Percentiles rank a stretch among this genome's conserved stretches.
These are phyloP conservation scores for Alentia gelatinosa DNA, from an alignment of 2,888 invertebrate species.

Conservation along the genomic window DNA sequence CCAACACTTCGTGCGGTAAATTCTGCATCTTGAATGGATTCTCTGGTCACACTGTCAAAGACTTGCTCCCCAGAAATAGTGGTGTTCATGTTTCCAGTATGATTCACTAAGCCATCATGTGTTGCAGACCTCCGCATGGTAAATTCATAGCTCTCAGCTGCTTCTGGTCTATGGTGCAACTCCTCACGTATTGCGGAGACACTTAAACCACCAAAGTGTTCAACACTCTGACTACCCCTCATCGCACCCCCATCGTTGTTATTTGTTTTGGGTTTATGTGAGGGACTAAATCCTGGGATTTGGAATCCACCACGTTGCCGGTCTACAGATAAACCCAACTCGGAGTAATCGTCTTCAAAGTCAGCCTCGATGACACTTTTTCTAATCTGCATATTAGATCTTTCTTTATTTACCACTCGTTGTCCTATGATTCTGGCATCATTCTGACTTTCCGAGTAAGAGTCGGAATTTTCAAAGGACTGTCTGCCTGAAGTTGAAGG, in stretches of 20 bases:
- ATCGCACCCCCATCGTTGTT: not conserved
- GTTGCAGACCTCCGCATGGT: not conserved
- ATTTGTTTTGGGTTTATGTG: not conserved
- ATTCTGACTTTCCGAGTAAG: not conserved
- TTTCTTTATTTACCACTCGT: not conserved
- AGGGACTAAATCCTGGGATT: not conserved
- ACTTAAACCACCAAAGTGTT: not conserved
- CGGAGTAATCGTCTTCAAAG: conserved; percentile 51
- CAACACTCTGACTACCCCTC: not conserved
- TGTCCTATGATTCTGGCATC: not conserved
- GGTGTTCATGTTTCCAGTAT: not conserved
- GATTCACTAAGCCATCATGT: not conserved
- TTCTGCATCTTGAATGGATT: not conserved
- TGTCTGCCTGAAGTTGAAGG: not conserved
- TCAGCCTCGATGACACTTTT: conserved; percentile 39
- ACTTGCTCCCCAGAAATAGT: not conserved
- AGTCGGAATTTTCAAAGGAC: not conserved
- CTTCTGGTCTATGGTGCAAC: not conserved
- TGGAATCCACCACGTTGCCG: not conserved
- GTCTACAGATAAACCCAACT: conserved; percentile 1
- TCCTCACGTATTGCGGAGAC: not conserved
- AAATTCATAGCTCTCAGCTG: not conserved
- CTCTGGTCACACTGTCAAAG: not conserved
- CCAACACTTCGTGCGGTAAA: not conserved
- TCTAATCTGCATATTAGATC: not conserved